Percentiles rank a stretch among this genome's conserved stretches.
Conservation (phyloP, 35 echinoderm and acorn worm genomes). For the Strongylocentrotus purpuratus region DNA sequence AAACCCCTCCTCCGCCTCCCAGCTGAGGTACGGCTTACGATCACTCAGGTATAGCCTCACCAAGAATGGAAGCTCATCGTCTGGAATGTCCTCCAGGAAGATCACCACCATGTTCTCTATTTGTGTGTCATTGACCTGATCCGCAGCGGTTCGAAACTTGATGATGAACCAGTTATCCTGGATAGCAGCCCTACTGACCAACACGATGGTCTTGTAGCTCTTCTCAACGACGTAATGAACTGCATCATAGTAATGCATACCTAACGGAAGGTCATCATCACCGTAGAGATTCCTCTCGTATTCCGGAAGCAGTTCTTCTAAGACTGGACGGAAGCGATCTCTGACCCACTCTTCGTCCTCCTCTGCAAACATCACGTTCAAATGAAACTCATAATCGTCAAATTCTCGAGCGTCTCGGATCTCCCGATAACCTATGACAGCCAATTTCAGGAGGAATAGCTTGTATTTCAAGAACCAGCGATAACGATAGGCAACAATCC, state of each 20-base stretch:
- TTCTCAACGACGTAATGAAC: not conserved
- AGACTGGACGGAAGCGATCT: not conserved
- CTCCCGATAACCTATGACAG: not conserved
- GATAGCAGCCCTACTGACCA: not conserved
- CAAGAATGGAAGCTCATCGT: slow-evolving; percentile 19
- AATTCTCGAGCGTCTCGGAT: not conserved
- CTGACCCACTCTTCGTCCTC: not conserved
- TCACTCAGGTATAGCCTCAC: slow-evolving; percentile 31
- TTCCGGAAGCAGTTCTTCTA: not conserved
- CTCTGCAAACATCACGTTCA: not conserved
- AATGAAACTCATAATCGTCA: not conserved
- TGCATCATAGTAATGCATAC: not conserved
- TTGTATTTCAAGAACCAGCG: slow-evolving; percentile 30
- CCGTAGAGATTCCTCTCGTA: not conserved
- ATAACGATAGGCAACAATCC: not conserved
- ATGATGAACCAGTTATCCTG: not conserved
- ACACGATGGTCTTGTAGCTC: slow-evolving; percentile 24
- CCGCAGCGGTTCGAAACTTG: not conserved
- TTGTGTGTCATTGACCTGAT: slow-evolving; percentile 22
- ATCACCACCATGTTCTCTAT: not conserved
- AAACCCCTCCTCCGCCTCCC: not conserved
- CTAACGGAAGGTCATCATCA: not conserved
- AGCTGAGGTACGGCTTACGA: not conserved
- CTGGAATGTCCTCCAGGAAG: slow-evolving; percentile 38
- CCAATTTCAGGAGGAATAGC: not conserved